Evolutionary conservation across 2,113 vertebrate genomes (phyloP), one percentile per base, ranked within the genome.

Genomic region (Stictonetta naevosa): DNA sequence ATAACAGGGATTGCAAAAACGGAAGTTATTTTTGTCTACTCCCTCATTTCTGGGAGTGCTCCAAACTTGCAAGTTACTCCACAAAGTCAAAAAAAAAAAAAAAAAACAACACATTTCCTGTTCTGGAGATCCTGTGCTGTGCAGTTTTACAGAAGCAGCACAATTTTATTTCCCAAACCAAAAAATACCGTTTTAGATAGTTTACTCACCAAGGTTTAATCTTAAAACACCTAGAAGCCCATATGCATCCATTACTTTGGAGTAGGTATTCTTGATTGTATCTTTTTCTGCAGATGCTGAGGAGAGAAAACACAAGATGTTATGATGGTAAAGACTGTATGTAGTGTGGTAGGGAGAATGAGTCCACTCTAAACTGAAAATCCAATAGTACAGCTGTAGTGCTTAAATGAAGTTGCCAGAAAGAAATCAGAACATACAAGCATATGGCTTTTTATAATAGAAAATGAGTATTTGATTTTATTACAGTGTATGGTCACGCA

Each of bases 161-260:
- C 11, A 18, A 16, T 20, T 48, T 20, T 46, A 25, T 48, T 53
- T 11, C 48, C 31, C 72, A 75, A 58, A 62, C 2, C 6, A 90
- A 86, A 85, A 94, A 82, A 12, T 19, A 26, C 62, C 3, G 8
- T 69, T 55, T 59, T 23, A 25, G 19, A 10, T 13, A 58, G 88
- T 26, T 55, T 60, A 98, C 99, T 99, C 97, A 99, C 99, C 99
- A 8, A 99, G 98, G 91, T 99, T 99, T 80, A 99, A 98, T 34
- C 99, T 98, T 74, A 99, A 98, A 77, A 99, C 99, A 17, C 99
- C 99, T 83, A 99, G 91, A 75, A 99, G 99, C 42, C 99, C 99
- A 92, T 99, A 99, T 0, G 99, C 99, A 96, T 99, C 99, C 93
- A 99, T 97, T 87, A 99, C 99, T 97, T 99, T 99, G 89, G 97